Conservation (phyloP, 2,888 invertebrate genomes). For the Chymomyza procnemis region DNA sequence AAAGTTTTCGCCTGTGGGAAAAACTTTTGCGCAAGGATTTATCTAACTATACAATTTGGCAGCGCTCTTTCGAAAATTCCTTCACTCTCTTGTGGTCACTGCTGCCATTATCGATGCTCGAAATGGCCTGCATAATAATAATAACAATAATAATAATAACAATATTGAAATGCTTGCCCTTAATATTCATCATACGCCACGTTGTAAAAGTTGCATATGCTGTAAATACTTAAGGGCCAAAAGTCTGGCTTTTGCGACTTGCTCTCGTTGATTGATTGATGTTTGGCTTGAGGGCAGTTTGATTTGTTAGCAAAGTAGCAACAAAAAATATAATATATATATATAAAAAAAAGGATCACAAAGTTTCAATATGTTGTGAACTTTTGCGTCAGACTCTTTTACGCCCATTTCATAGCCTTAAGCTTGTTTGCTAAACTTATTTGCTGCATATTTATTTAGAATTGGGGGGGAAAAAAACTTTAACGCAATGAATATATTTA, state of each 20-base stretch:
- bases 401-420: conserved; percentile 20
- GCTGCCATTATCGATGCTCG: background rate
- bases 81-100: background rate
- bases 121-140: conserved; percentile 36
- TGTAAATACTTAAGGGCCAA: conserved; percentile 1
- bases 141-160: conserved; percentile 33
- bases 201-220: conserved; percentile 63
- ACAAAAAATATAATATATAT: too few relatives aligned
- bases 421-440: conserved; percentile 44
- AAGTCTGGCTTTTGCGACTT: conserved; percentile 2
- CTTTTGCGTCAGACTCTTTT: conserved; percentile 42
- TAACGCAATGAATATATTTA: conserved; percentile 26
- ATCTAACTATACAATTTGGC: conserved; percentile 50
- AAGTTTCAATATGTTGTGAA: conserved; percentile 64
- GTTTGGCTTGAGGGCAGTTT: conserved; percentile 54
- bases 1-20: conserved; percentile 48
- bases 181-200: conserved; percentile 60
- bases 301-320: conserved; percentile 31
- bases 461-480: conserved; percentile 12
- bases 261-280: conserved; percentile 51
- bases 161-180: conserved; percentile 48
- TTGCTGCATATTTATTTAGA: conserved; percentile 43
- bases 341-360: conserved; percentile 51
- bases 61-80: conserved; percentile 20
- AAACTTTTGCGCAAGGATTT: conserved; percentile 55